Evolutionary conservation across 2,888 invertebrate species (phyloP).

Genomic region (Cephus rjabovi): DNA sequence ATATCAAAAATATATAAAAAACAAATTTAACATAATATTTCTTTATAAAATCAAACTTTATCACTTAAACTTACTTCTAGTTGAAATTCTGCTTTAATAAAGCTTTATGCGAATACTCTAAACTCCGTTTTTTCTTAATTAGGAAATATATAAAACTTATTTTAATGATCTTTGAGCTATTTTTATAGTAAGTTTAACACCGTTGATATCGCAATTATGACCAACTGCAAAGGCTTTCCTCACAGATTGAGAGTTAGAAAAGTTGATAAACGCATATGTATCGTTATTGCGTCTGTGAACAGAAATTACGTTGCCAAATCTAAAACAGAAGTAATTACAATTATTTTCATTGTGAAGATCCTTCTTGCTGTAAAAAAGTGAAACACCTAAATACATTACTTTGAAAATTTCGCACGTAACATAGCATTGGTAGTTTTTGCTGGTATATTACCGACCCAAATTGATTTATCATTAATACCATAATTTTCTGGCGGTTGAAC

Average conservation of each 20-base stretch:
- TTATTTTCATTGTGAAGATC: not conserved
- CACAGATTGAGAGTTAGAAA: not conserved
- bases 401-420: not conserved
- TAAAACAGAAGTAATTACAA: not conserved
- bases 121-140: not conserved
- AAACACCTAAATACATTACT: not conserved
- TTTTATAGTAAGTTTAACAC: not conserved
- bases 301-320: conserved; percentile 1
- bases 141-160: not conserved
- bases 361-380: not conserved
- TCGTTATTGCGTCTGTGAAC: not conserved
- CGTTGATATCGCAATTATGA: not conserved
- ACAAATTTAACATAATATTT: not conserved
- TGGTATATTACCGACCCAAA: conserved; percentile 2
- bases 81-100: not conserved
- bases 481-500: not conserved
- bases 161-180: not conserved
- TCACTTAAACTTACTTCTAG: not conserved
- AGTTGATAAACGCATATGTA: not conserved
- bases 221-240: not conserved
- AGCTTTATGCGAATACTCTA: not conserved
- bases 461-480: not conserved
- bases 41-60: not conserved
- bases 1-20: not conserved
- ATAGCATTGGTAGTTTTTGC: not conserved